Conservation (phyloP, 2,797 vertebrate genomes). For the Pogonophryne albipinna region DNA sequence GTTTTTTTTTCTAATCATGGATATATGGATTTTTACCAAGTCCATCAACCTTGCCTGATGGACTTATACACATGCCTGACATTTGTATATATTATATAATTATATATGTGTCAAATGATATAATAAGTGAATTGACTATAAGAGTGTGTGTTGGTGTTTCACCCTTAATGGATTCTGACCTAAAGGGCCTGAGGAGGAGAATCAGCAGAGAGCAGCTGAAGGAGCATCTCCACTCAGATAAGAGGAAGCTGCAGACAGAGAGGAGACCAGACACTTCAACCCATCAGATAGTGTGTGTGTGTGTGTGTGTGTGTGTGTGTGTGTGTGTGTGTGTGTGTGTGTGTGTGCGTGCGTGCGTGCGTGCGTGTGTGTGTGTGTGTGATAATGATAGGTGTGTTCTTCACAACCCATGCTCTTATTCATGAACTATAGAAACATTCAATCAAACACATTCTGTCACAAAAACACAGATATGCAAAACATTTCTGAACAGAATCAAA, state of each 20-base stretch:
- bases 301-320: conserved; percentile 38
- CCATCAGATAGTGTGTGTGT: conserved; percentile 69
- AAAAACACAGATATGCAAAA: neutral
- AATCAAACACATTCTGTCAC: neutral
- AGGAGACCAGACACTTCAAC: conserved; percentile 84
- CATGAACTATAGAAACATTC: neutral
- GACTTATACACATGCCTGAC: neutral
- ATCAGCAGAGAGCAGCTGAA: conserved; percentile 39
- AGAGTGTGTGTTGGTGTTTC: neutral
- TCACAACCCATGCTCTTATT: neutral
- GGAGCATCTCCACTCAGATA: conserved; percentile 76
- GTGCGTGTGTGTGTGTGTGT: neutral
- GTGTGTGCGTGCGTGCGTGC: conserved; percentile 9
- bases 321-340: conserved; percentile 38
- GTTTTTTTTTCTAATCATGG: neutral
- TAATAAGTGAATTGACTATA: neutral
- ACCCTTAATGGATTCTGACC: neutral
- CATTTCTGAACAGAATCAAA: neutral
- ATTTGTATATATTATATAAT: neutral
- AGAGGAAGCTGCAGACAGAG: conserved; percentile 82
- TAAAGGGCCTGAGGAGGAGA: conserved; percentile 26
- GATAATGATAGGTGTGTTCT: neutral
- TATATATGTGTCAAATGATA: neutral
- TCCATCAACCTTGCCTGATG: neutral
- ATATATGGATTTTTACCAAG: neutral